A percentile compares a stretch with the other conserved stretches of the same genome.
phyloP scores from a whole-genome alignment of 2,888 invertebrate species.

The Gordius sp. region DNA sequence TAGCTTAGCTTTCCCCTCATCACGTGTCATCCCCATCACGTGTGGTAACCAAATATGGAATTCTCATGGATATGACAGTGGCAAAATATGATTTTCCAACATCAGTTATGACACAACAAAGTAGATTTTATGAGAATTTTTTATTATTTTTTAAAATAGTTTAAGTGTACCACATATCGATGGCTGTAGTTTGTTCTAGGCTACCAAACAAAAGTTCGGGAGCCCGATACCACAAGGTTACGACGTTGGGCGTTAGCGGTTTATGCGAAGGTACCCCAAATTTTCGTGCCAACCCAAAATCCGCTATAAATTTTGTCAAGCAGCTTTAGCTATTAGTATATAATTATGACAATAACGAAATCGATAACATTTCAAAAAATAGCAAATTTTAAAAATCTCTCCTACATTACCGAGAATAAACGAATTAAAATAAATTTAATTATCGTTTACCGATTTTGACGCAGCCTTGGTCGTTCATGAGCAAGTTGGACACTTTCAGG shows the following conservation, averaged over 20 bases:
- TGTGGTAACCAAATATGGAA: too few species aligned
- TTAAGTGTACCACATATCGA: conserved; percentile 95
- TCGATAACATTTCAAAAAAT: not conserved
- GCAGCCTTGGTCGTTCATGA: conserved; percentile 86
- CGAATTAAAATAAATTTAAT: conserved; percentile 16
- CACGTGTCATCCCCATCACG: too few species aligned
- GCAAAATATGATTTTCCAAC: too few species aligned
- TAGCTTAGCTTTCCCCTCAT: too few species aligned
- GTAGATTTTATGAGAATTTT: too few species aligned
- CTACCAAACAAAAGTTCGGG: conserved; percentile 50
- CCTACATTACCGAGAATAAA: too few species aligned
- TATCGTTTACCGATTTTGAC: conserved; percentile 55
- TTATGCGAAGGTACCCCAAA: conserved; percentile 50
- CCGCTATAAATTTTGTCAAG: conserved; percentile 39
- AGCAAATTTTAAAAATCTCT: conserved; percentile 15
- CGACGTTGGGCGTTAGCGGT: conserved; percentile 78
- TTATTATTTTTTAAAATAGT: too few species aligned
- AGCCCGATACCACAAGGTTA: conserved; percentile 78
- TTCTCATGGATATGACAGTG: too few species aligned
- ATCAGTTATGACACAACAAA: too few species aligned
- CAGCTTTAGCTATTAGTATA: not conserved
- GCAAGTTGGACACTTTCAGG: conserved; percentile 75
- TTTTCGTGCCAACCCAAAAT: conserved; percentile 79
- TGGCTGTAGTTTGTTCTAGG: conserved; percentile 67
- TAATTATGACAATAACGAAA: conserved; percentile 9